Evolutionary conservation across 2,797 vertebrate genomes (phyloP).

Genomic region (Notoglanidium macrostoma): DNA sequence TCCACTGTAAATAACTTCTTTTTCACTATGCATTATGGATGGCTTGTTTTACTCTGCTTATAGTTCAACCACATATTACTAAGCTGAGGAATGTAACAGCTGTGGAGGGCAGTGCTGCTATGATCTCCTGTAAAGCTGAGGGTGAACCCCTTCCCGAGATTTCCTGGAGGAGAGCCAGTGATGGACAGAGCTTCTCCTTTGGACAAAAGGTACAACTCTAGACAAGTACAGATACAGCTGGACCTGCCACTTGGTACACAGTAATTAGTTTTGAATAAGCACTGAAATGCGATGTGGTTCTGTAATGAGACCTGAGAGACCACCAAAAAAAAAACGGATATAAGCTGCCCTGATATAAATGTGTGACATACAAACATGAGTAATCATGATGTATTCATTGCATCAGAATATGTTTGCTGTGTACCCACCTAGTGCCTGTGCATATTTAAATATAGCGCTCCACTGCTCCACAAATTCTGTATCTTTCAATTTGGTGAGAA

Average conservation of each 20-base stretch:
- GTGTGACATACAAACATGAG: not conserved
- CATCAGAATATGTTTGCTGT: conserved; percentile 29
- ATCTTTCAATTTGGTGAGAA: not conserved
- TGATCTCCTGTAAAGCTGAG: conserved; percentile 91
- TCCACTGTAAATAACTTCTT: not conserved
- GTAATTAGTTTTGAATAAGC: not conserved
- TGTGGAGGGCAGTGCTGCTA: conserved; percentile 88
- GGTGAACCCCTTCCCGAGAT: conserved; percentile 94
- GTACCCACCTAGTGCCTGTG: conserved; percentile 7
- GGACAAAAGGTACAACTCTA: conserved; percentile 86
- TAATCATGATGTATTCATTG: conserved; percentile 17
- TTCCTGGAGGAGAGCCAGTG: conserved; percentile 90
- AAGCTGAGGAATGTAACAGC: conserved; percentile 94
- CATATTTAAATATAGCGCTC: conserved; percentile 9
- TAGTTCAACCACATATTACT: conserved; percentile 97
- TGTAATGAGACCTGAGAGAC: not conserved
- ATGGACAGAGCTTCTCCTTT: conserved; percentile 86
- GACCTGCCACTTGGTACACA: not conserved
- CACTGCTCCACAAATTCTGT: conserved; percentile 20
- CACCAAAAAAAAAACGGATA: not conserved
- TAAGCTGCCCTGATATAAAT: not conserved
- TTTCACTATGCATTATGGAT: conserved; percentile 1
- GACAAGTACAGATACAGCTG: not conserved
- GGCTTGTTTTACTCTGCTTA: conserved; percentile 57
- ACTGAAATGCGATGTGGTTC: not conserved